Evolutionary conservation across 2,888 invertebrate species (phyloP).

Genomic region (Hipparchia sbordonii): DNA sequence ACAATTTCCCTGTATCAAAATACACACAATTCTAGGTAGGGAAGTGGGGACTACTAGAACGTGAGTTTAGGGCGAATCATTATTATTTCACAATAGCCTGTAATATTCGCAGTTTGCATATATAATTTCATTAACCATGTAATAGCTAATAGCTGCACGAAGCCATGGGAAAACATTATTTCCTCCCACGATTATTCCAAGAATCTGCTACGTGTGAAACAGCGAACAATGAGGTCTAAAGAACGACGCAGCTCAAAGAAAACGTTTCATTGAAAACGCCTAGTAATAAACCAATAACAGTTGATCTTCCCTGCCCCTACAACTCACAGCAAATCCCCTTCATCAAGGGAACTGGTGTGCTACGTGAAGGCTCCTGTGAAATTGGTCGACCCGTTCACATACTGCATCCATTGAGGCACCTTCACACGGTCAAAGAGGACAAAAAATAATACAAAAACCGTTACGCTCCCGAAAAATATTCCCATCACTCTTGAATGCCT

Average conservation of each 20-base stretch:
- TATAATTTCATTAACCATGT: constrained; percentile 7
- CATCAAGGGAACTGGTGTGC: constrained; percentile 40
- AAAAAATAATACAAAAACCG: constrained; percentile 82
- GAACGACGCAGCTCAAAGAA: constrained; percentile 61
- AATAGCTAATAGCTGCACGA: constrained; percentile 14
- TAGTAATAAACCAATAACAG: constrained; percentile 52
- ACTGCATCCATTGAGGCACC: constrained; percentile 77
- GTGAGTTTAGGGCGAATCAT: no score
- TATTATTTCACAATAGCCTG: constrained; percentile 12
- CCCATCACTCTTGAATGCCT: constrained; percentile 77
- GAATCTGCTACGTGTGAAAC: constrained; percentile 63
- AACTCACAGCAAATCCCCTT: constrained; percentile 22
- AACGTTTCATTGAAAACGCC: constrained; percentile 73
- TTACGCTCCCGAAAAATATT: constrained; percentile 77
- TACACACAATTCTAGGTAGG: no score
- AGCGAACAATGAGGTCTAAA: constrained; percentile 64
- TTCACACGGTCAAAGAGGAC: constrained; percentile 79
- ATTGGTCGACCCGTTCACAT: constrained; percentile 64
- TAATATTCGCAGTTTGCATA: not conserved
- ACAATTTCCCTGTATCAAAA: no score
- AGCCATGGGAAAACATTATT: constrained; percentile 42
- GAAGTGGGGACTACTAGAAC: no score
- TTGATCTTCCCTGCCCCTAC: constrained; percentile 53
- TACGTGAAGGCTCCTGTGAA: constrained; percentile 52
- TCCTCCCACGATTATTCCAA: constrained; percentile 44